Evolutionary conservation across 2,888 invertebrate genomes (phyloP).

Genomic region (Chrysodeixis includens): DNA sequence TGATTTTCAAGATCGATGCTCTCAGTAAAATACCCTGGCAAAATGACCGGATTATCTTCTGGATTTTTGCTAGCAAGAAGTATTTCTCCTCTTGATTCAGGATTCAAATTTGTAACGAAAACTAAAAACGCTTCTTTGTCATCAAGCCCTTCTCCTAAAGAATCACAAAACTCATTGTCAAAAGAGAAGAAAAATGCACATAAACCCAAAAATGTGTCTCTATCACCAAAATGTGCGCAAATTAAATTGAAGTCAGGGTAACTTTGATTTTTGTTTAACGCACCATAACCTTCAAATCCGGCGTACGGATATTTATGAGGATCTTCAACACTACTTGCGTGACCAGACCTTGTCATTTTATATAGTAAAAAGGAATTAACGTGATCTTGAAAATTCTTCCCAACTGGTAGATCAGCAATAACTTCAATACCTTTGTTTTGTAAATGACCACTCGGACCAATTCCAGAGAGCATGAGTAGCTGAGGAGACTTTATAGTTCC

Average conservation of each 20-base stretch:
- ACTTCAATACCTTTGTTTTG: not conserved
- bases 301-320: slow-evolving; percentile 64
- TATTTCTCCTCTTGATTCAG: slow-evolving; percentile 86
- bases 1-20: slow-evolving; percentile 40
- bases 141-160: slow-evolving; percentile 34
- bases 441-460: slow-evolving; percentile 6
- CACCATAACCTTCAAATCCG: slow-evolving; percentile 71
- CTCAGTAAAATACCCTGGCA: slow-evolving; percentile 31
- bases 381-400: slow-evolving; percentile 5
- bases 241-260: slow-evolving; percentile 73
- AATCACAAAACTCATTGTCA: slow-evolving; percentile 51
- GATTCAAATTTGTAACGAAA: slow-evolving; percentile 66
- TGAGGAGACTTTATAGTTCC: slow-evolving; percentile 8
- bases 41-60: slow-evolving; percentile 33
- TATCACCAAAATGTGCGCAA: slow-evolving; percentile 30
- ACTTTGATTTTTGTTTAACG: slow-evolving; percentile 88
- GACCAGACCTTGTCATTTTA: slow-evolving; percentile 43
- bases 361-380: not conserved
- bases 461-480: slow-evolving; percentile 5
- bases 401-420: slow-evolving; percentile 8
- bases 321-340: slow-evolving; percentile 62
- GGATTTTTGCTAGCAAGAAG: slow-evolving; percentile 54
- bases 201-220: slow-evolving; percentile 5
- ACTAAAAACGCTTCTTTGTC: slow-evolving; percentile 49
- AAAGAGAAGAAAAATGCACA: slow-evolving; percentile 46